Evolutionary conservation across 1,140 invertebrate genomes (phyloP), one percentile per base, ranked within the genome.

Genomic region (Drosophila obscura): DNA sequence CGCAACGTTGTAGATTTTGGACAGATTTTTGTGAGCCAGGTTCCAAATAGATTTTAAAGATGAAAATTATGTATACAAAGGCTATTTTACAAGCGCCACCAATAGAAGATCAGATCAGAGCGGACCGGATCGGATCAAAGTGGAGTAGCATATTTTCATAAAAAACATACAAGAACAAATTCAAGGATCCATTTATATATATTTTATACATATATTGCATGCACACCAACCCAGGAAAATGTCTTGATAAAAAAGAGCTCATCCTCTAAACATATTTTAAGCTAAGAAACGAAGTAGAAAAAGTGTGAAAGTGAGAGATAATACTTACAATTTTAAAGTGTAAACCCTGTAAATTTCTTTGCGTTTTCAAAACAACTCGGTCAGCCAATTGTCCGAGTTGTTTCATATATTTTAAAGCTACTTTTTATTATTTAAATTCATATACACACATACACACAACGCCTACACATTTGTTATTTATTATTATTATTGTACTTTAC

Each of bases 401-500:
- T 58, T 66, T 66, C 68, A 67, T 64, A 67, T 64, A 77, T 81
- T 85, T 80, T 78, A 75, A 80, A 75, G 66, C 69, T 76, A 77
- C 71, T 72, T 75, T 75, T 76, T 66, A 59, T 46, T 46, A 57
- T 26, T 19, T 44, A 28, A 49, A 74, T 59, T 71, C 62, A 84
- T 69, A 77, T 56, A 73, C 62, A 77, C 26, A 71, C 45, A 58
- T 46, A 66, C 31, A 53, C 51, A 53, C 51, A 57, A 57, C 41
- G 55, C 41, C 41, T 57, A 53, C 48, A 73, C 66, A 87, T 79
- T 85, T 87, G 82, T 87, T 87, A 87, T 87, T 87, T 87, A 87
- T 87, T 87, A 87, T 87, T 87, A 87, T 87, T 87, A 75, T 84
- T 81, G 69, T 80, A 80, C 56, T 83, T 80, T 77, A 68, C 69